Conservation (phyloP, 2,888 invertebrate genomes). For the Drosophila differens region DNA sequence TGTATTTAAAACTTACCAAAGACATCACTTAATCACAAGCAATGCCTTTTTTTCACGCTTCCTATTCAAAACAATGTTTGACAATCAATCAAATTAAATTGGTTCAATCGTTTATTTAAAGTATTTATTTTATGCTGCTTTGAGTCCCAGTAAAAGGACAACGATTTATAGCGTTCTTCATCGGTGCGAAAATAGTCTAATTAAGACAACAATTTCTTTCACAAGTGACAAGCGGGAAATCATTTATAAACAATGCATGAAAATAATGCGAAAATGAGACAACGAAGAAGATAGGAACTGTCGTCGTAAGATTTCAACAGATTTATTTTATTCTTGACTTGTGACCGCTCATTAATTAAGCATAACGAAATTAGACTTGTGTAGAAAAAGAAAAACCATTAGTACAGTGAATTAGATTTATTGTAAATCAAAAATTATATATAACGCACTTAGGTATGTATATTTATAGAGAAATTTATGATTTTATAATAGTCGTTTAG, state of each 20-base stretch:
- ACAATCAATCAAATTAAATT: not conserved
- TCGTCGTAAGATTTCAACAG: not conserved
- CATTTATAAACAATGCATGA: constrained; percentile 19
- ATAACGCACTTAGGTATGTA: not conserved
- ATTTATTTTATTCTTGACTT: not conserved
- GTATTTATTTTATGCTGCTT: not conserved
- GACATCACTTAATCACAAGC: not conserved
- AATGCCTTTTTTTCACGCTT: not conserved
- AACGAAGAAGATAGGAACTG: not conserved
- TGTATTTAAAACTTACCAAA: not conserved
- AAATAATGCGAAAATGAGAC: not conserved
- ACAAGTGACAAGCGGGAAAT: constrained; percentile 34
- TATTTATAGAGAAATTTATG: not conserved
- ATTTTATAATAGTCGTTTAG: not conserved
- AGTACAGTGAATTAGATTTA: not conserved
- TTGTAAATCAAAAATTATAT: not conserved
- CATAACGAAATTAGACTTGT: not conserved
- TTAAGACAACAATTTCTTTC: constrained; percentile 34
- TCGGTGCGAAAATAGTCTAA: constrained; percentile 7
- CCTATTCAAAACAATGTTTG: not conserved
- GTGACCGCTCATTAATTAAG: not conserved
- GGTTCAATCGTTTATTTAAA: not conserved
- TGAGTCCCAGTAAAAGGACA: not conserved
- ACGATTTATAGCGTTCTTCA: not conserved
- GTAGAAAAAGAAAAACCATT: not conserved